phyloP scores from a whole-genome alignment of 2,797 vertebrate species.

The Hirundo rustica region DNA sequence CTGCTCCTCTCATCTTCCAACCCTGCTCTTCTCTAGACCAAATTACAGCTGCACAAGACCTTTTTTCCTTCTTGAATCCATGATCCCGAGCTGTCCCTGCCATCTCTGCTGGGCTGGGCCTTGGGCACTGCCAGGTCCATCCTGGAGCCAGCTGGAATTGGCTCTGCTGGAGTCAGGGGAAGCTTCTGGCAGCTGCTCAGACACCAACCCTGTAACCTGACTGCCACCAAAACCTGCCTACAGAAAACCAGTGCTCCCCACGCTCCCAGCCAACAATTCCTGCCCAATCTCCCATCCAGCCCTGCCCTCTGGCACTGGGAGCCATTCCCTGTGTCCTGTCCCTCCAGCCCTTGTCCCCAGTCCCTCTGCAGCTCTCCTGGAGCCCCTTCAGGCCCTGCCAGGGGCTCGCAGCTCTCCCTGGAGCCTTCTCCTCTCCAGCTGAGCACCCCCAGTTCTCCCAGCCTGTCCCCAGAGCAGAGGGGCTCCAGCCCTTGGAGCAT shows the following conservation, averaged over 20 bases:
- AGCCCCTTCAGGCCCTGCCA: neutral
- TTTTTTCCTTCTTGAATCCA: neutral
- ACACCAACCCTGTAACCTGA: neutral
- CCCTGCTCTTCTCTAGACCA: neutral
- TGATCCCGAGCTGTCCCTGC: neutral
- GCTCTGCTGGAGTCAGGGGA: neutral
- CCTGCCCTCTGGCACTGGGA: neutral
- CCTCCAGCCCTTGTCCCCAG: neutral
- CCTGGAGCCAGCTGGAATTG: neutral
- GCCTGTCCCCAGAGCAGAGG: neutral
- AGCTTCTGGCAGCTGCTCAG: neutral
- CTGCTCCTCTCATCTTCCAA: neutral
- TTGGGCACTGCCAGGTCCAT: neutral
- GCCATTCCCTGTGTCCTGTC: neutral
- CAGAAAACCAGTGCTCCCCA: neutral
- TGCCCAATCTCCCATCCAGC: neutral
- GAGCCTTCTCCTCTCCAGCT: neutral
- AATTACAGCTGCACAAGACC: neutral
- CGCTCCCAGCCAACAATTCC: neutral
- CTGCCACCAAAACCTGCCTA: neutral
- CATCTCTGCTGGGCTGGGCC: neutral
- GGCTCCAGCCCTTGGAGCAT: neutral
- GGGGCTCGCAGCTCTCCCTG: neutral
- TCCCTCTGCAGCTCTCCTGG: neutral
- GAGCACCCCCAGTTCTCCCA: neutral